phyloP scores from a whole-genome alignment of 2,888 invertebrate species.

The Ophion slaviceki region DNA sequence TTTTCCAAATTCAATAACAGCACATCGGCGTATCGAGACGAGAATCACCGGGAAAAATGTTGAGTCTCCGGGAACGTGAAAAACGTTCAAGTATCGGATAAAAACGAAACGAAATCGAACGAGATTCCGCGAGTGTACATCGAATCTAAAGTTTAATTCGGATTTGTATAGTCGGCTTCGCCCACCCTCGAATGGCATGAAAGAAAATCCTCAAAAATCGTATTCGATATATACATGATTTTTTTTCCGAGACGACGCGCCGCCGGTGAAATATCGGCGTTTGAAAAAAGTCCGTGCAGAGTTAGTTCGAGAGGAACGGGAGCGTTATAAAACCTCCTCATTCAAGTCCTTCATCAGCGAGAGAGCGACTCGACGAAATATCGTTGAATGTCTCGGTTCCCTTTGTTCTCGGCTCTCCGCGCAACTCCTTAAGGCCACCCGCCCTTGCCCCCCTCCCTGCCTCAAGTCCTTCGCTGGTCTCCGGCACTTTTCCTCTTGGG shows the following conservation, averaged over 20 bases:
- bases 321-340: slow-evolving; percentile 52
- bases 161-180: neutral
- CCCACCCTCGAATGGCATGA: neutral
- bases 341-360: slow-evolving; percentile 62
- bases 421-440: slow-evolving; percentile 32
- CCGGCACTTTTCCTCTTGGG: slow-evolving; percentile 11
- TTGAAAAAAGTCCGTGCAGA: slow-evolving; percentile 20
- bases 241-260: slow-evolving; percentile 35
- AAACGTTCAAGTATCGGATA: neutral
- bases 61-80: neutral
- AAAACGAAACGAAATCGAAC: slow-evolving; percentile 2
- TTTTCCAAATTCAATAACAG: no score
- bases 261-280: slow-evolving; percentile 53
- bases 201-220: slow-evolving; percentile 16
- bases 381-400: slow-evolving; percentile 66
- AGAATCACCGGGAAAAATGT: no score
- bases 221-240: slow-evolving; percentile 8
- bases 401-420: slow-evolving; percentile 62
- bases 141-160: neutral
- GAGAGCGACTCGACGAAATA: slow-evolving; percentile 63
- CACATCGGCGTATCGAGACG: no score
- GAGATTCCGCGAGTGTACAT: neutral
- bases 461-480: neutral
- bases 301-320: slow-evolving; percentile 27
- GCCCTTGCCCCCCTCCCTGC: slow-evolving; percentile 11